phyloP scores from a whole-genome alignment of 1,140 invertebrate species.

The Papilio polytes region DNA sequence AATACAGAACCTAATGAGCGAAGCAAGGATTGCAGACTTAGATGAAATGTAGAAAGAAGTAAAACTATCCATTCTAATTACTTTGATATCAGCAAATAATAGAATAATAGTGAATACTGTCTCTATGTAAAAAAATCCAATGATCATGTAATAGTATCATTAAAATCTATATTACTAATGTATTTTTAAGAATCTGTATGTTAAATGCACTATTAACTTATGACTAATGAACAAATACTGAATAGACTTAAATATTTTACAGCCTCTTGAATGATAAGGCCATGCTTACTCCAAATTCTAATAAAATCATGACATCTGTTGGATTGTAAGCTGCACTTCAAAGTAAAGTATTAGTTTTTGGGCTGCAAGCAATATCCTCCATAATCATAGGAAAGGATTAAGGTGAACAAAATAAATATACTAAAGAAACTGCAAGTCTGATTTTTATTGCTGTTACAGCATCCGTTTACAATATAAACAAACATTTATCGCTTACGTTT shows the following conservation, averaged over 20 bases:
- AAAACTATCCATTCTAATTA: background rate
- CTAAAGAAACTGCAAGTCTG: conserved; percentile 64
- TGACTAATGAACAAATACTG: no score
- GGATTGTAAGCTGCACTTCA: background rate
- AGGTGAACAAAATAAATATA: conserved; percentile 38
- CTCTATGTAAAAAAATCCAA: no score
- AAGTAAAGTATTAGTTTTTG: no score
- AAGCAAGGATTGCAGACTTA: conserved; percentile 63
- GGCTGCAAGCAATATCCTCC: no score
- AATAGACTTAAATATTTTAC: no score
- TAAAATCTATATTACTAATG: background rate
- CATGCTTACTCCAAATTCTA: no score
- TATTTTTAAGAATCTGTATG: background rate
- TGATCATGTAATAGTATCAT: background rate
- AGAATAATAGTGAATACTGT: no score
- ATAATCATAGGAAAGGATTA: conserved; percentile 6
- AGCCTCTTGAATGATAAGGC: no score
- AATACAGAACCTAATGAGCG: conserved; percentile 69
- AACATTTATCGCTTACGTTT: conserved; percentile 75
- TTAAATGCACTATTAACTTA: background rate
- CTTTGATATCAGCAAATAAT: background rate
- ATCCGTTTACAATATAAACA: conserved; percentile 81
- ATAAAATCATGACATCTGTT: no score
- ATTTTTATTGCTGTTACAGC: conserved; percentile 84
- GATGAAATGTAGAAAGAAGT: background rate